Evolutionary conservation across 2,113 vertebrate species (phyloP), one percentile per base, ranked within the genome.

Genomic region (Clinocottus analis): DNA sequence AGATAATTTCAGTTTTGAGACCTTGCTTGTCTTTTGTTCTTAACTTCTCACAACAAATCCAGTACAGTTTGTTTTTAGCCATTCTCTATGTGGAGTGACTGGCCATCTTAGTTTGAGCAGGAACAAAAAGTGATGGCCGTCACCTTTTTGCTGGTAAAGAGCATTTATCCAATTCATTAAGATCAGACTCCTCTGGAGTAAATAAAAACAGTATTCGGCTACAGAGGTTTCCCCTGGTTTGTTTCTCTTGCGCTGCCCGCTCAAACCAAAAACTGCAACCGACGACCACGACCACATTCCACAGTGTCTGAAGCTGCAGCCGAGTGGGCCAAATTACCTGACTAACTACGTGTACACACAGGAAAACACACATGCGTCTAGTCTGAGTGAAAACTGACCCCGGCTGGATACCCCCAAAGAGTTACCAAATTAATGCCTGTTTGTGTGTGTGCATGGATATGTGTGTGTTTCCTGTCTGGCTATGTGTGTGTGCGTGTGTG

Each of bases 291-390:
- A 74, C 77, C 76, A 58, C 90, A 93, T 91, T 90, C 91, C 86
- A 80, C 53, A 59, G 58, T 58, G 84, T 85, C 88, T 87, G 79
- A 88, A 74, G 63, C 85, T 80, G 84, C 76, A 90, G 80, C 87
- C 80, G 72, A 78, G 70, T 80, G 29, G 75, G 72, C 80, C 82
- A 88, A 91, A 91, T 92, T 91, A 93, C 90, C 92, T 84, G 79
- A 82, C 72, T 66, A 60, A 82, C 80, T 62, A 62, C 69, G 68
- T 70, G 43, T 25, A 59, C 39, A 85, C 43, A 70, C 62, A 37
- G 12, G 65, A 35, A 78, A 69, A 84, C 67, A 82, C 75, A 84
- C 75, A 76, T 25, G 49, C 31, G 47, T 81, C 65, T 74, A 55
- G 80, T 73, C 77, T 56, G 39, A 61, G 77, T 23, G 61, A 85